These are phyloP conservation scores for Ooceraea biroi DNA, from an alignment of 1,140 invertebrate genomes.

Conservation along the genomic window DNA sequence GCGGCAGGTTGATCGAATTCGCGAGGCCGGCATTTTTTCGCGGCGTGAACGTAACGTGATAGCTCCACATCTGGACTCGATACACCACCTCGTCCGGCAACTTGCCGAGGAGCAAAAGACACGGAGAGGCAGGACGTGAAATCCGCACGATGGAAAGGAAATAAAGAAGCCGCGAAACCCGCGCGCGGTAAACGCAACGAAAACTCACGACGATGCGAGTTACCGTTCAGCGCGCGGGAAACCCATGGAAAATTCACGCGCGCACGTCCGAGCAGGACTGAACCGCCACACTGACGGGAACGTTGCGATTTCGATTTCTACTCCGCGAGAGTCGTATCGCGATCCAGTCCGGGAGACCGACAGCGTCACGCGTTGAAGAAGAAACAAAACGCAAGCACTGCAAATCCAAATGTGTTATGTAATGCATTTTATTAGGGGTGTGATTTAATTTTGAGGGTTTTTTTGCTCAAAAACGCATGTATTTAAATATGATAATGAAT, in stretches of 20 bases:
- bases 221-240: too few species aligned
- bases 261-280: slow-evolving; percentile 2
- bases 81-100: slow-evolving; percentile 47
- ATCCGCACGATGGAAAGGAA: too few species aligned
- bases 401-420: too few species aligned
- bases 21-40: slow-evolving; percentile 50
- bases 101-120: slow-evolving; percentile 18
- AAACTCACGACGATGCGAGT: too few species aligned
- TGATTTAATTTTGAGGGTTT: too few species aligned
- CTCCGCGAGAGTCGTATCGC: slow-evolving; percentile 13
- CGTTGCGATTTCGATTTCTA: background rate
- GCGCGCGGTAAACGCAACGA: too few species aligned
- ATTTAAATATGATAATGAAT: too few species aligned
- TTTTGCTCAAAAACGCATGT: too few species aligned
- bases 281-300: background rate
- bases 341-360: background rate
- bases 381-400: too few species aligned
- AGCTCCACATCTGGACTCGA: slow-evolving; percentile 66
- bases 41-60: slow-evolving; percentile 70
- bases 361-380: background rate
- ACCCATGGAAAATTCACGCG: too few species aligned
- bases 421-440: too few species aligned
- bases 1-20: slow-evolving; percentile 57
- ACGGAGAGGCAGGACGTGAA: background rate
- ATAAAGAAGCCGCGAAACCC: too few species aligned